A percentile compares a stretch with the other conserved stretches of the same genome.
phyloP scores from a whole-genome alignment of 2,888 invertebrate genomes.

The Drosophila putrida region DNA sequence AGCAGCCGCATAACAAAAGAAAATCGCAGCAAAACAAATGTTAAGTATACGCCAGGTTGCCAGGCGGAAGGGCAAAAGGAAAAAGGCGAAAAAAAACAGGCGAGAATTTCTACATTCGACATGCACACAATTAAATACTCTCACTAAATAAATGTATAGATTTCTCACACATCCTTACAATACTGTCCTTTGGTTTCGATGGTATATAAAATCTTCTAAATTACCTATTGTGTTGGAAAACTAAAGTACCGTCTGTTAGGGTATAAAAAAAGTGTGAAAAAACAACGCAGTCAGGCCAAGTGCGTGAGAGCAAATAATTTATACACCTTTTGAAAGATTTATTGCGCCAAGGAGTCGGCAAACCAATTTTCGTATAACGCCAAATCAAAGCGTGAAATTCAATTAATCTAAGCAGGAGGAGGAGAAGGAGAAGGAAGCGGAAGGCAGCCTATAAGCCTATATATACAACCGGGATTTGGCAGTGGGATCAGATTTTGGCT shows the following conservation, averaged over 20 bases:
- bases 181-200: no score
- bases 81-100: constrained; percentile 6
- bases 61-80: constrained; percentile 24
- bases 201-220: no score
- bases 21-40: constrained; percentile 52
- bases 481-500: constrained; percentile 31
- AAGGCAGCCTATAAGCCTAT: no score
- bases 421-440: constrained; percentile 5
- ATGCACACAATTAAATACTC: not conserved
- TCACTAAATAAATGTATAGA: not conserved
- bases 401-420: constrained; percentile 73
- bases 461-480: not conserved
- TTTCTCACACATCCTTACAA: no score
- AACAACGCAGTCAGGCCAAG: constrained; percentile 41
- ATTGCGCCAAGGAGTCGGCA: constrained; percentile 52
- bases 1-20: constrained; percentile 29
- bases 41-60: constrained; percentile 68
- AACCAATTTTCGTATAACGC: constrained; percentile 55
- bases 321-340: constrained; percentile 80
- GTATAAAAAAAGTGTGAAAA: constrained; percentile 44
- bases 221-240: no score
- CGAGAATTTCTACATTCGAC: not conserved
- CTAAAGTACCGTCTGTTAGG: not conserved
- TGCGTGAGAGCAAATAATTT: constrained; percentile 77
- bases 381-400: constrained; percentile 82